Percentiles rank a stretch among this genome's conserved stretches.
These are phyloP conservation scores for Cygnus buccinator DNA, from an alignment of 2,113 vertebrate species.

Conservation along the genomic window DNA sequence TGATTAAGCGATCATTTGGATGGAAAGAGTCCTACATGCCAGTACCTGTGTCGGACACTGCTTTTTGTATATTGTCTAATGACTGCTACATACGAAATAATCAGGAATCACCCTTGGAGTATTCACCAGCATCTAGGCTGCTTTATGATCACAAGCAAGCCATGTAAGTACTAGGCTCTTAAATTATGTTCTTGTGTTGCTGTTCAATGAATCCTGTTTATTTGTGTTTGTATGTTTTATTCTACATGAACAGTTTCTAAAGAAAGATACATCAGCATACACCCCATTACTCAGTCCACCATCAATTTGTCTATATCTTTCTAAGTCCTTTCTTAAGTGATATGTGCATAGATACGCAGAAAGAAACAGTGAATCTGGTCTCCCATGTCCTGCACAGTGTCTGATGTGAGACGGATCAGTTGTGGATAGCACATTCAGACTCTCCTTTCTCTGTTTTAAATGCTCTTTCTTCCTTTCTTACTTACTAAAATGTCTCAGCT, in stretches of 20 bases:
- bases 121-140: background rate
- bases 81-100: background rate
- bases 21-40: background rate
- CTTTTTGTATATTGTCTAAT: background rate
- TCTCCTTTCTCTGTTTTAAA: background rate
- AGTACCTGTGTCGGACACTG: background rate
- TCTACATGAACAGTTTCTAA: background rate
- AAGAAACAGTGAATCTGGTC: background rate
- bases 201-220: background rate
- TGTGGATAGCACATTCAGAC: background rate
- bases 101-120: background rate
- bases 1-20: background rate
- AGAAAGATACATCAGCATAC: background rate
- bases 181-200: background rate
- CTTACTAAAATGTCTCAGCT: background rate
- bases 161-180: background rate
- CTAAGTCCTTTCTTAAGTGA: background rate
- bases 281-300: background rate
- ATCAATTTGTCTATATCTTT: background rate
- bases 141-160: background rate
- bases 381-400: background rate
- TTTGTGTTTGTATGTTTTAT: background rate
- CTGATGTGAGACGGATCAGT: background rate
- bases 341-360: background rate
- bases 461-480: background rate